Conservation (phyloP, 2,797 vertebrate species). For the Sebastes trivittatus region DNA sequence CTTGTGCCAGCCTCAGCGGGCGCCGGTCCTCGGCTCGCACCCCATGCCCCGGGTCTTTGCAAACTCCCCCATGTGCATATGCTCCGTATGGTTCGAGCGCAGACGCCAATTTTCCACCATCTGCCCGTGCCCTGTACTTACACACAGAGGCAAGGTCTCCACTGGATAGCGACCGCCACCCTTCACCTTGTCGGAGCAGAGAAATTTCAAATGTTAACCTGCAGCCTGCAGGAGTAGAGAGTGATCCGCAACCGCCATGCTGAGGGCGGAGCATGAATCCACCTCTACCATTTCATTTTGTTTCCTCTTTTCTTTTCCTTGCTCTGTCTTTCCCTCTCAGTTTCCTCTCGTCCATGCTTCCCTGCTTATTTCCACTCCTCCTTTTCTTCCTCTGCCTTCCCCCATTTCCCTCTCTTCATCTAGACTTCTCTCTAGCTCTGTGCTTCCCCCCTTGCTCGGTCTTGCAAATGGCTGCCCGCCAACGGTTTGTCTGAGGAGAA, state of each 20-base stretch:
- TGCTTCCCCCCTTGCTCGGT: slow-evolving; percentile 54
- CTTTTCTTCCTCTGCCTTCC: background rate
- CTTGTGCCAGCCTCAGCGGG: slow-evolving; percentile 78
- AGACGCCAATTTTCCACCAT: slow-evolving; percentile 84
- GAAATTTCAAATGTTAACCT: slow-evolving; percentile 64
- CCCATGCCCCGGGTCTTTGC: slow-evolving; percentile 74
- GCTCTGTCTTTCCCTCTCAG: slow-evolving; percentile 1
- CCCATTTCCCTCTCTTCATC: slow-evolving; percentile 37
- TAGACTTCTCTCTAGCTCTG: slow-evolving; percentile 13
- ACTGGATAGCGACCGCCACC: slow-evolving; percentile 61
- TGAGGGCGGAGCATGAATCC: slow-evolving; percentile 14
- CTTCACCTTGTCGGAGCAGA: slow-evolving; percentile 66
- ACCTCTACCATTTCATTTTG: slow-evolving; percentile 23
- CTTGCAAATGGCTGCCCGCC: slow-evolving; percentile 73
- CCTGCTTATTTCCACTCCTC: slow-evolving; percentile 16
- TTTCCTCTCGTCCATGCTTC: slow-evolving; percentile 40
- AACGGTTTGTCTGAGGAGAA: slow-evolving; percentile 67
- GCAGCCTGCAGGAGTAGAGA: slow-evolving; percentile 37
- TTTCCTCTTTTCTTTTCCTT: background rate
- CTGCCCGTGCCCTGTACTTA: slow-evolving; percentile 76
- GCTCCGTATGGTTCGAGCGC: slow-evolving; percentile 80
- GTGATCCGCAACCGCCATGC: slow-evolving; percentile 17
- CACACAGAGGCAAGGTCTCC: slow-evolving; percentile 71
- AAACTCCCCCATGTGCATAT: slow-evolving; percentile 80
- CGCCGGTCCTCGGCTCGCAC: slow-evolving; percentile 65